Conservation (phyloP, 2,888 invertebrate genomes). For the Ectemnius cavifrons region DNA sequence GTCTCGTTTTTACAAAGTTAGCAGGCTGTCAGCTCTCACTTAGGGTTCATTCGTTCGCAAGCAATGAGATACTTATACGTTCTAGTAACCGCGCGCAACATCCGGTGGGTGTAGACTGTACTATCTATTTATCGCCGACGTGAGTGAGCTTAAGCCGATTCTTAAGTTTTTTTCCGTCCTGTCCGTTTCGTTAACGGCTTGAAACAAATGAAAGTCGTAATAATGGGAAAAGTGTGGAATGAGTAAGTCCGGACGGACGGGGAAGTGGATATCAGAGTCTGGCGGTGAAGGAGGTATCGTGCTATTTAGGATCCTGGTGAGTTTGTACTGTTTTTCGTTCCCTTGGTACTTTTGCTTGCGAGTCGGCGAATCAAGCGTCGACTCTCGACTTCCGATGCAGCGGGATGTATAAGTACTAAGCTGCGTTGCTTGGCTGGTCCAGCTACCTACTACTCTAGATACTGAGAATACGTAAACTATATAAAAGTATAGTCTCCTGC, state of each 20-base stretch:
- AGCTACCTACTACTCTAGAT: conserved; percentile 51
- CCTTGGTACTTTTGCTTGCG: conserved; percentile 4
- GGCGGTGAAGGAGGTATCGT: not conserved
- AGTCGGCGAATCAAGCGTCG: not conserved
- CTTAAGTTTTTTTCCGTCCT: conserved; percentile 3
- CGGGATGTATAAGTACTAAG: conserved; percentile 20
- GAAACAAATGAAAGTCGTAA: not conserved
- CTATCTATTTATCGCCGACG: no score
- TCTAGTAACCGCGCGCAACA: no score
- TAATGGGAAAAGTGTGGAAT: not conserved
- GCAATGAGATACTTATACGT: no score
- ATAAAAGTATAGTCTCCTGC: no score
- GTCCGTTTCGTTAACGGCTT: not conserved
- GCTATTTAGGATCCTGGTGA: not conserved
- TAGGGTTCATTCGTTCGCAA: no score
- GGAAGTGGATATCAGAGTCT: not conserved
- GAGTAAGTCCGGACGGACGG: not conserved
- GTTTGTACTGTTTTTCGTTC: not conserved
- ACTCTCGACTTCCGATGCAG: not conserved
- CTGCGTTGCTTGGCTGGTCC: conserved; percentile 65
- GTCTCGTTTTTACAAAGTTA: no score
- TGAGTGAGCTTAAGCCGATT: no score
- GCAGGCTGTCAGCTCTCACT: no score
- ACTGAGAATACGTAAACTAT: conserved; percentile 2
- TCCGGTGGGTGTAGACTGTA: no score